Percentiles rank a stretch among this genome's conserved stretches.
These are phyloP conservation scores for Bombyx mandarina DNA, from an alignment of 1,140 invertebrate genomes.

Conservation along the genomic window DNA sequence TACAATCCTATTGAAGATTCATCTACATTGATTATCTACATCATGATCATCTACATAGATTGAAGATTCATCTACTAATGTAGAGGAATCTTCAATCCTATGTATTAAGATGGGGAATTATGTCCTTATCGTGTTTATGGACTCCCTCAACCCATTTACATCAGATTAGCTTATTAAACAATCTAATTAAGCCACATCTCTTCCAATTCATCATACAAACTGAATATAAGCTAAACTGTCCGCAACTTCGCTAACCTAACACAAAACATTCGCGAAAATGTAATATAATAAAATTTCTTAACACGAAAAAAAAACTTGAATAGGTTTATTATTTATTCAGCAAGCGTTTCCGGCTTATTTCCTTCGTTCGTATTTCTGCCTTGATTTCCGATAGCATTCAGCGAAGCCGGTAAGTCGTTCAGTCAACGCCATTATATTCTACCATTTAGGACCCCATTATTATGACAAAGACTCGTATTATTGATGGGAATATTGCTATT, in stretches of 20 bases:
- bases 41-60: no score
- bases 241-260: no score
- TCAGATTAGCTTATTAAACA: no score
- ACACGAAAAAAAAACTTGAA: constrained; percentile 6
- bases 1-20: no score
- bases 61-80: no score
- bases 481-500: background rate
- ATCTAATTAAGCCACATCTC: no score
- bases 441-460: constrained; percentile 5
- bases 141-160: no score
- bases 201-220: background rate
- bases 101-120: no score
- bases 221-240: background rate
- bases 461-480: constrained; percentile 10
- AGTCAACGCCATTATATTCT: constrained; percentile 5
- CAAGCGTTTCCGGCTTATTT: constrained; percentile 9
- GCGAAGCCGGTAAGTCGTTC: constrained; percentile 3
- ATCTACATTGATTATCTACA: no score
- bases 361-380: constrained; percentile 8
- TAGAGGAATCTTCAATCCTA: no score
- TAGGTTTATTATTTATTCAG: constrained; percentile 11
- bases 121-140: no score
- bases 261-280: no score
- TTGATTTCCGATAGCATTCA: constrained; percentile 10
- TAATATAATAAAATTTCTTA: background rate